Evolutionary conservation across 2,888 invertebrate species (phyloP).

Genomic region (Argyresthia albistria): DNA sequence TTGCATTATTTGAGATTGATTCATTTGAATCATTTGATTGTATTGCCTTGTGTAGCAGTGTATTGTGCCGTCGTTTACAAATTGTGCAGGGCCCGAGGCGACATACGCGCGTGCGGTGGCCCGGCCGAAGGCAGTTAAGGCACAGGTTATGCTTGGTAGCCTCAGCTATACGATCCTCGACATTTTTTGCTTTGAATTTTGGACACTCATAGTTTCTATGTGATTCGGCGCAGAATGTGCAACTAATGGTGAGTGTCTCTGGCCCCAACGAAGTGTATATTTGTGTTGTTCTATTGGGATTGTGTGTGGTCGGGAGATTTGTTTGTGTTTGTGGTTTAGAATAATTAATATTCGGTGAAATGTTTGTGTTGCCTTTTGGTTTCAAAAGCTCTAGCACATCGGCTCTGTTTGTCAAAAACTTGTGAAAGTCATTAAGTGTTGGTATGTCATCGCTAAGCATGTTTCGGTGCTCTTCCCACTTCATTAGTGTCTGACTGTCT

Average conservation of each 20-base stretch:
- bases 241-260: not conserved
- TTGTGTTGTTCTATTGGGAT: not conserved
- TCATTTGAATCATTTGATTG: not conserved
- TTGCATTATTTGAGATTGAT: not conserved
- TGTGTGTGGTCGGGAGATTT: not conserved
- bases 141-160: constrained; percentile 6
- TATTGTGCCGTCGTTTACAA: not conserved
- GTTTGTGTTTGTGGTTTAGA: not conserved
- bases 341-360: not conserved
- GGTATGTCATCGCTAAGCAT: constrained; percentile 2
- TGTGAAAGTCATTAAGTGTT: constrained; percentile 4
- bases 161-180: constrained; percentile 2
- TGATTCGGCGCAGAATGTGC: constrained; percentile 3
- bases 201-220: constrained; percentile 9
- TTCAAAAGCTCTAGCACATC: constrained; percentile 7
- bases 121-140: not conserved
- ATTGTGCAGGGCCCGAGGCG: not conserved
- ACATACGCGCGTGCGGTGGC: not conserved
- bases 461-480: constrained; percentile 9
- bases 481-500: not conserved
- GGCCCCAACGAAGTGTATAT: not conserved
- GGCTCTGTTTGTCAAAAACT: constrained; percentile 6
- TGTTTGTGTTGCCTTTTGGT: not conserved
- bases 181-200: constrained; percentile 2
- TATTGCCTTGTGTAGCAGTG: not conserved